Evolutionary conservation across 2,113 vertebrate species (phyloP), one percentile per base, ranked within the genome.

Genomic region (Peromyscus californicus): DNA sequence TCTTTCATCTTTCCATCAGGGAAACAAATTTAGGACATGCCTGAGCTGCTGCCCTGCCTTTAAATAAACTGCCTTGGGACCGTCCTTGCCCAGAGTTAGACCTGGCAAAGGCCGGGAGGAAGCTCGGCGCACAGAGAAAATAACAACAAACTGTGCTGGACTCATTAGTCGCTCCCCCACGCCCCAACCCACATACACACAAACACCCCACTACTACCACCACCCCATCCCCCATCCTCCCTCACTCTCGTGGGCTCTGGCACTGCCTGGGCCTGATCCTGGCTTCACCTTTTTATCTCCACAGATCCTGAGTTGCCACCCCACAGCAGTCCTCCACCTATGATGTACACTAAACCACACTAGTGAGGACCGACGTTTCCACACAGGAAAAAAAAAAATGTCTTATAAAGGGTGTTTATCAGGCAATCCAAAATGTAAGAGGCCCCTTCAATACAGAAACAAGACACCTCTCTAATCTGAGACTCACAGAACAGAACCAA

Each of bases 11-110:
- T 86, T 96, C 22, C 90, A 93, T 96, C 89, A 96, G 95, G 86
- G 51, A 15, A 98, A 93, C 48, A 92, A 92, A 96, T 93, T 74
- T 21, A 94, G 86, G 95, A 91, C 24, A 67, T 76, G 54, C 17
- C 87, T 67, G 59, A 92, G 67, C 31, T 80, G 22, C 29, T 94
- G 85, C 88, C 93, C 75, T 97, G 12, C 70, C 74, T 98, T 94
- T 94, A 97, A 98, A 95, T 94, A 97, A 95, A 91, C 88, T 96
- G 88, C 69, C 65, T 82, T 91, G 93, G 96, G 95, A 98, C 61
- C 0, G 10, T 29, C 74, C 93, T 95, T 72, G 96, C 75, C 54
- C 42, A 93, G 95, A 76, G 61, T 83, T 57, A 94, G 97, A 94
- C 74, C 95, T 67, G 67, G 79, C 78, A 82, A 95, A 65, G 85